These are phyloP conservation scores for Agonopterix alstromeriana DNA, from an alignment of 2,888 invertebrate genomes.

Conservation along the genomic window DNA sequence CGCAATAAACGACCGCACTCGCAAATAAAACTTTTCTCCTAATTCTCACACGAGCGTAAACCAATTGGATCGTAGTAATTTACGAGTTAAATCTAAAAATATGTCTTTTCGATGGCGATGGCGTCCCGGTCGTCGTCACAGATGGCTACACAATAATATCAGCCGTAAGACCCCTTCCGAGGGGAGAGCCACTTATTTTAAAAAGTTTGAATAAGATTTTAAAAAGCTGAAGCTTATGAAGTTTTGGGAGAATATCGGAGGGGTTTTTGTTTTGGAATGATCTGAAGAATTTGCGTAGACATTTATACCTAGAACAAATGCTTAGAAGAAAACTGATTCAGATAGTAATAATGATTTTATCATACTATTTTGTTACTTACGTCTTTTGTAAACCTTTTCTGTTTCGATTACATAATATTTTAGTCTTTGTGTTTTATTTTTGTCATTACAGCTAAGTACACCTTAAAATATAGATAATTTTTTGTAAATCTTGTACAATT, in stretches of 20 bases:
- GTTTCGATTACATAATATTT: too few relatives aligned
- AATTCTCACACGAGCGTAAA: conserved; percentile 73
- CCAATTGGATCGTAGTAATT: conserved; percentile 72
- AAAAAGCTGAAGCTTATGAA: conserved; percentile 59
- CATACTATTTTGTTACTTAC: too few relatives aligned
- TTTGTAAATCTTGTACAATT: too few relatives aligned
- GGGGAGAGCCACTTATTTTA: conserved; percentile 66
- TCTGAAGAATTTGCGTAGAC: conserved; percentile 4
- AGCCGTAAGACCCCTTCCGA: conserved; percentile 46
- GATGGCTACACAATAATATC: conserved; percentile 74
- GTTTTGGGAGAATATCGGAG: conserved; percentile 38
- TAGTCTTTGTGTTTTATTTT: too few relatives aligned
- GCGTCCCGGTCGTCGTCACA: conserved; percentile 62
- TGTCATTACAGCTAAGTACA: too few relatives aligned
- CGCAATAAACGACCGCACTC: conserved; percentile 53
- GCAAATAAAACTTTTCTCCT: conserved; percentile 59
- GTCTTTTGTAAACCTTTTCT: too few relatives aligned
- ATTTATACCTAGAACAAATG: too few relatives aligned
- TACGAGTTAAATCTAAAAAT: conserved; percentile 75
- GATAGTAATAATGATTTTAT: too few relatives aligned
- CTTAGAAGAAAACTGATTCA: too few relatives aligned
- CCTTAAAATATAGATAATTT: too few relatives aligned
- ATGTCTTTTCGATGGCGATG: conserved; percentile 70
- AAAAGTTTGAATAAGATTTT: conserved; percentile 76
- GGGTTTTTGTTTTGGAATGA: conserved; percentile 35